Evolutionary conservation across 2,797 vertebrate genomes (phyloP).

Genomic region (Aphelocoma californica): DNA sequence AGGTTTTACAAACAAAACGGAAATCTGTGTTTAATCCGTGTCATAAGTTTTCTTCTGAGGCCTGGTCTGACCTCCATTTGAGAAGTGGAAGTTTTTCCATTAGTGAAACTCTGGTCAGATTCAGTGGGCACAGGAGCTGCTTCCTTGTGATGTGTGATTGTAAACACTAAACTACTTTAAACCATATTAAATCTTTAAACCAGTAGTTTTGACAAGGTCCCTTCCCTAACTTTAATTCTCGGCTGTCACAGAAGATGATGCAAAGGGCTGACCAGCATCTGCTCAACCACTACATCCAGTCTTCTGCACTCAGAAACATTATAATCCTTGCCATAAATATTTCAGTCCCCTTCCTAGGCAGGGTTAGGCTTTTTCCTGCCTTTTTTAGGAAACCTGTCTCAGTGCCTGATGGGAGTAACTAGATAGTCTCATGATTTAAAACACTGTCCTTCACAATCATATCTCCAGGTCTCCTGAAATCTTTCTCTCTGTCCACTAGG

Average conservation of each 20-base stretch:
- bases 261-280: background rate
- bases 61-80: background rate
- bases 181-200: background rate
- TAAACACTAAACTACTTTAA: background rate
- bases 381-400: background rate
- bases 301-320: background rate
- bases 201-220: background rate
- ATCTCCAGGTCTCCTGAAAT: background rate
- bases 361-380: background rate
- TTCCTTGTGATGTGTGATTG: background rate
- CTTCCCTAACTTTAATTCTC: background rate
- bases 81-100: background rate
- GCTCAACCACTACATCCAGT: background rate
- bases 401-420: background rate
- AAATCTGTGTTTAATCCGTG: background rate
- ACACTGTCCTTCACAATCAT: fast-evolving
- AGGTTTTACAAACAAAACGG: background rate
- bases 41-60: background rate
- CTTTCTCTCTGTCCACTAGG: background rate
- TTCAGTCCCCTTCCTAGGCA: background rate
- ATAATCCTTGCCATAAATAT: background rate
- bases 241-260: background rate
- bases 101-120: background rate
- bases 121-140: background rate
- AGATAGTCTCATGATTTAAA: background rate